Conservation (phyloP, 2,797 vertebrate genomes). For the Eidolon dupreanum region DNA sequence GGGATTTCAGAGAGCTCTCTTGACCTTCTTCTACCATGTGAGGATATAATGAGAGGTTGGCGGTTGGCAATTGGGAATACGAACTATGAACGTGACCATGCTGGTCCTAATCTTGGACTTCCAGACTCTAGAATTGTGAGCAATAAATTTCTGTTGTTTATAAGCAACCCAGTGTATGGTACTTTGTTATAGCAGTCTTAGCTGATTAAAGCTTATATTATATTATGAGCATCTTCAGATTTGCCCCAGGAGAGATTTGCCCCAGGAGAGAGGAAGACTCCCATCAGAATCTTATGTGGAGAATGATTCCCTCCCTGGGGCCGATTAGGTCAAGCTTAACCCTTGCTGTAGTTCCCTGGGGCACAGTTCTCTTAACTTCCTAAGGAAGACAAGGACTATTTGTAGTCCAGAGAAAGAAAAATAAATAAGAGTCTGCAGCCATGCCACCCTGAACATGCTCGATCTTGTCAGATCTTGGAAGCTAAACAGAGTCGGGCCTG, state of each 20-base stretch:
- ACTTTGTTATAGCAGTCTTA: neutral
- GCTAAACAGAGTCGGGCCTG: too few relatives aligned
- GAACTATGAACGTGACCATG: neutral
- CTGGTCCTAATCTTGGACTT: neutral
- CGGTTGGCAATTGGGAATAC: neutral
- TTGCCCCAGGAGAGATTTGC: neutral
- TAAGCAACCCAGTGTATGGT: neutral
- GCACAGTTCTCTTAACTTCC: neutral
- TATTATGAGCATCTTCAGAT: neutral
- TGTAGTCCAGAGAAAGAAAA: constrained; percentile 25
- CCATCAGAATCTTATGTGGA: neutral
- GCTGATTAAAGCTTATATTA: neutral
- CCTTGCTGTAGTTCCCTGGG: neutral
- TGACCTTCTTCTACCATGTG: neutral
- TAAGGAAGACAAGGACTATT: neutral
- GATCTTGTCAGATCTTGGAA: too few relatives aligned
- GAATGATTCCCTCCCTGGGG: neutral
- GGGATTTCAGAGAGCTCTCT: neutral
- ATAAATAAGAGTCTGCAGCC: too few relatives aligned
- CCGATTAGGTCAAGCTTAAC: neutral
- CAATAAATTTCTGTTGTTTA: neutral
- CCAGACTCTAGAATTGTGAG: neutral
- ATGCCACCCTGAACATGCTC: too few relatives aligned
- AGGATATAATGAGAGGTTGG: neutral
- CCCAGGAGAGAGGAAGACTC: neutral